Percentiles rank a stretch among this genome's conserved stretches.
These are phyloP conservation scores for Cephus pygmeus DNA, from an alignment of 2,888 invertebrate genomes.

Conservation along the genomic window DNA sequence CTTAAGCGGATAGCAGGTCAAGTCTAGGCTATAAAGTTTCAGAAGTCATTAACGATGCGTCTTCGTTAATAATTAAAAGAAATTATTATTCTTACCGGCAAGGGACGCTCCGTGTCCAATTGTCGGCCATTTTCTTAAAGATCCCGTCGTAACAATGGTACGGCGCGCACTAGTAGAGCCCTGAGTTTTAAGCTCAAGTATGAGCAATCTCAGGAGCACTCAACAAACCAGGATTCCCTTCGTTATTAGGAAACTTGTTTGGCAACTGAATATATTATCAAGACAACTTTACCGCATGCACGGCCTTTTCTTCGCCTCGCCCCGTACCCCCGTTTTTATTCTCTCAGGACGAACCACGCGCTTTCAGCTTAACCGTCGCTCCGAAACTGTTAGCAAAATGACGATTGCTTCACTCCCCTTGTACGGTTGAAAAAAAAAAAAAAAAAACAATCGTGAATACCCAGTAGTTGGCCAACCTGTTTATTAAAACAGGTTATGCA, in stretches of 20 bases:
- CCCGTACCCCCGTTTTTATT: neutral
- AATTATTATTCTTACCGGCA: slow-evolving; percentile 57
- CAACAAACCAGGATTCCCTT: neutral
- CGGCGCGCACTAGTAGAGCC: slow-evolving; percentile 35
- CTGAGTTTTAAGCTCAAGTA: neutral
- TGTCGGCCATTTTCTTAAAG: slow-evolving; percentile 63
- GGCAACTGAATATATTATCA: neutral
- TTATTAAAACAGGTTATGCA: neutral
- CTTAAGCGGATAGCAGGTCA: neutral
- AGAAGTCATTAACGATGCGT: neutral
- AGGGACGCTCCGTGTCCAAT: slow-evolving; percentile 57
- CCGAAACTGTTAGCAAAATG: neutral
- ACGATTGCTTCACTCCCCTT: neutral
- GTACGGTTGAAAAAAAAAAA: neutral
- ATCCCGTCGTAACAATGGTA: slow-evolving; percentile 43
- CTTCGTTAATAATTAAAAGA: neutral
- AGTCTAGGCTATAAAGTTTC: neutral
- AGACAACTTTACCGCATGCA: neutral
- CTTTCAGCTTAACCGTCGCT: neutral
- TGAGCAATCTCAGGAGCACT: neutral
- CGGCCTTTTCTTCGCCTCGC: slow-evolving; percentile 2
- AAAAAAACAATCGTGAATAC: neutral
- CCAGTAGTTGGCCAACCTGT: neutral
- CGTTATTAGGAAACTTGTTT: neutral
- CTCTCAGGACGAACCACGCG: neutral